Percentiles rank a stretch among this genome's conserved stretches.
phyloP scores from a whole-genome alignment of 2,797 vertebrate genomes.

The Sylvia borin region DNA sequence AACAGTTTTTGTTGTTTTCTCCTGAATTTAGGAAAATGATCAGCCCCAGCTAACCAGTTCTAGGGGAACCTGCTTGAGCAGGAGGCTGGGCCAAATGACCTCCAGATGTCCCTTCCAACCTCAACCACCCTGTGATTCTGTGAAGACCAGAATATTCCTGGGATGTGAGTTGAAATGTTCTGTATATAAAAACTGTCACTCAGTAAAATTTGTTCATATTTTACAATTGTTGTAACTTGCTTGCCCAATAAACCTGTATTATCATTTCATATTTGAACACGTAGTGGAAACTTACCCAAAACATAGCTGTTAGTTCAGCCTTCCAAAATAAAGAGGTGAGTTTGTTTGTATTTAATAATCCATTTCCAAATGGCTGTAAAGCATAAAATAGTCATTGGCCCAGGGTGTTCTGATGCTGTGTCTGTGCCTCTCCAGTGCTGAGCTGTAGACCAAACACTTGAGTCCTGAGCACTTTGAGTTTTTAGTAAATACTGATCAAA shows the following conservation, averaged over 20 bases:
- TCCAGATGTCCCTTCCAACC: neutral
- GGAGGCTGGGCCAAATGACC: neutral
- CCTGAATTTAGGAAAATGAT: neutral
- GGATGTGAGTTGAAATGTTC: neutral
- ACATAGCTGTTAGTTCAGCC: neutral
- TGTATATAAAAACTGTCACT: neutral
- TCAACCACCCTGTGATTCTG: neutral
- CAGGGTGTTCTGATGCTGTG: neutral
- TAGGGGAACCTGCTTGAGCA: neutral
- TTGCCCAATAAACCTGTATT: neutral
- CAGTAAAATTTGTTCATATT: neutral
- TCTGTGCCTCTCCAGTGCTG: slow-evolving; percentile 16
- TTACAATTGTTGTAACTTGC: neutral
- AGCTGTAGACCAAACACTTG: slow-evolving; percentile 61
- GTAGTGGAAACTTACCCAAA: neutral
- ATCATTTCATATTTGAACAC: neutral
- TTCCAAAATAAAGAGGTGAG: neutral
- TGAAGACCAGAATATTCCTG: neutral
- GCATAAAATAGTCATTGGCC: neutral
- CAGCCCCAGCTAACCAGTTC: neutral
- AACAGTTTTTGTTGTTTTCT: neutral
- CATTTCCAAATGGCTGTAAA: neutral
- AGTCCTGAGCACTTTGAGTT: slow-evolving; percentile 8
- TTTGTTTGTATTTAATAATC: neutral
- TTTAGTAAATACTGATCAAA: slow-evolving; percentile 46